Evolutionary conservation across 2,888 invertebrate species (phyloP), one percentile per base, ranked within the genome.

Genomic region (Athripsodes cinereus): DNA sequence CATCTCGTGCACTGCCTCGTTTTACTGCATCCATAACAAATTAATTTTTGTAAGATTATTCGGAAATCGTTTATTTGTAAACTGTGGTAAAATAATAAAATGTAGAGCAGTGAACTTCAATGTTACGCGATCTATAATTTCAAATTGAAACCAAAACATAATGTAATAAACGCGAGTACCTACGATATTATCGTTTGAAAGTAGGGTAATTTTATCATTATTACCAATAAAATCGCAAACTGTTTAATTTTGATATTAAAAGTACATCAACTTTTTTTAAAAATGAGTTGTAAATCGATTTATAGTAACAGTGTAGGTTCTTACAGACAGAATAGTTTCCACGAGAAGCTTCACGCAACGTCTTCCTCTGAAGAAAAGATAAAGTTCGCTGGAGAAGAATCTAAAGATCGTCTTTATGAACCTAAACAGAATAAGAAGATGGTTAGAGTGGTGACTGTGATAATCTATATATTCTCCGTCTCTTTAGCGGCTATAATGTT

Each of bases 401-500:
- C 81, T 59, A 83, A 83, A 68, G 88, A 88, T 71, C 82, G 85
- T 67, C 77, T 88, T 57, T 88, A 88, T 76, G 90, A 90, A 71
- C 87, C 90, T 64, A 91, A 90, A 73, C 87, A 88, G 69, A 87
- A 88, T 73, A 90, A 90, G 74, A 93, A 95, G 78, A 84, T 89
- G 74, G 87, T 95, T 64, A 85, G 95, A 65, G 90, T 96, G 67
- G 82, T 96, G 69, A 96, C 96, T 20, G 96, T 96, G 65, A 83
- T 95, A 68, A 91, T 94, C 54, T 96, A 96, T 77, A 88, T 96
- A 65, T 87, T 96, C 73, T 91, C 92, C 72, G 96, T 96, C 66
- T 96, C 95, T 48, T 80, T 95, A 69, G 95, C 94, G 19, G 96
- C 95, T 53, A 93, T 95, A 68, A 90, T 95, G 80, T 81, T 96